Conservation (phyloP, 2,797 vertebrate species). For the Furcifer pardalis region DNA sequence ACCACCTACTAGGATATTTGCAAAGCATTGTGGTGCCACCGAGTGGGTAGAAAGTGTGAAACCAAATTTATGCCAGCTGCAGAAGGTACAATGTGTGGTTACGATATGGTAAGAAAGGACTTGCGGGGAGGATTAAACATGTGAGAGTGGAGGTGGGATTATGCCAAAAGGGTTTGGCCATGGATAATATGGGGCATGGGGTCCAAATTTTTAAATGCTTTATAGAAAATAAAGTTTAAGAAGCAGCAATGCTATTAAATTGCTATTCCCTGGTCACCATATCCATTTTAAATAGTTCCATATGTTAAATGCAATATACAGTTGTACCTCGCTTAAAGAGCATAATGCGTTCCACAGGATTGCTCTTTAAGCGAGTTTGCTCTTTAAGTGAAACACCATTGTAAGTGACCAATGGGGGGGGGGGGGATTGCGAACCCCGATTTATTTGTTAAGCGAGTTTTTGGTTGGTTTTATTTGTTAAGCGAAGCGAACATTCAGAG, state of each 20-base stretch:
- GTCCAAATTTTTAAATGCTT: neutral
- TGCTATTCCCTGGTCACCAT: neutral
- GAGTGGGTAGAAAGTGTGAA: conserved; percentile 90
- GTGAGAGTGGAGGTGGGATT: neutral
- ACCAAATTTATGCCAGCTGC: conserved; percentile 95
- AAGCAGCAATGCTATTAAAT: conserved; percentile 46
- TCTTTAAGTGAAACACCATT: too few relatives aligned
- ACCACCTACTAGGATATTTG: conserved; percentile 85
- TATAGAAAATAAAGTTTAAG: neutral
- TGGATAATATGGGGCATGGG: neutral
- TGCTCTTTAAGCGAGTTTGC: too few relatives aligned
- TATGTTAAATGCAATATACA: neutral
- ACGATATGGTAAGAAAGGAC: conserved; percentile 82
- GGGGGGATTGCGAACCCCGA: too few relatives aligned
- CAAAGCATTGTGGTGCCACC: conserved; percentile 93
- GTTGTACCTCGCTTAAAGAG: too few relatives aligned
- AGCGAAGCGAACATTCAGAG: too few relatives aligned
- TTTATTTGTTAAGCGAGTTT: too few relatives aligned
- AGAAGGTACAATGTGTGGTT: conserved; percentile 89
- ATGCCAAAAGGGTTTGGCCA: neutral
- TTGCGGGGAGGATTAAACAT: neutral
- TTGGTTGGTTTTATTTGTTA: too few relatives aligned
- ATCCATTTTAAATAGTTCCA: neutral
- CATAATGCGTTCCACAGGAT: too few relatives aligned
- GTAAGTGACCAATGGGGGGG: too few relatives aligned